Conservation (phyloP, 2,113 vertebrate species). For the Lamprotornis superbus region DNA sequence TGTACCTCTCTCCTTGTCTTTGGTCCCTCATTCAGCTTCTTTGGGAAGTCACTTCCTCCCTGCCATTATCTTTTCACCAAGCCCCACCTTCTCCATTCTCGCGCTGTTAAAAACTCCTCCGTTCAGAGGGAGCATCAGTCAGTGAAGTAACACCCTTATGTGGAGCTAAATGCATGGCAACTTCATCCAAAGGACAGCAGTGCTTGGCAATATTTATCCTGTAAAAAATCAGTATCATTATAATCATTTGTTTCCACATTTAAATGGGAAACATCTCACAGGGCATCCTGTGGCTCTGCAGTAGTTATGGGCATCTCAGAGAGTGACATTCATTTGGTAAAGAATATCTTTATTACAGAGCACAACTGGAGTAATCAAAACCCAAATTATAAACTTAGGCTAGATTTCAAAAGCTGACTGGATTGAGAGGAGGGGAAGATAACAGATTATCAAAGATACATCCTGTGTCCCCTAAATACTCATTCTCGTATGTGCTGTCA, state of each 20-base stretch:
- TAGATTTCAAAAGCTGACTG: not conserved
- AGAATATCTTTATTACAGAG: not conserved
- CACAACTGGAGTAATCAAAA: not conserved
- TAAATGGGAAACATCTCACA: not conserved
- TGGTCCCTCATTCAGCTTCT: not conserved
- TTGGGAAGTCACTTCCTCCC: not conserved
- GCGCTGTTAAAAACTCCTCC: not conserved
- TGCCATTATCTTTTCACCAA: not conserved
- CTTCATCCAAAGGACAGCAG: not conserved
- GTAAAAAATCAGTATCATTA: not conserved
- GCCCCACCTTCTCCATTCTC: not conserved
- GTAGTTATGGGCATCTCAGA: not conserved
- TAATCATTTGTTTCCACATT: not conserved
- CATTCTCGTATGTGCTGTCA: not conserved
- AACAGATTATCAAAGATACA: not conserved
- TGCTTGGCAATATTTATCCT: not conserved
- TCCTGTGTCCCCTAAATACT: no score
- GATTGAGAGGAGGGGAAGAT: not conserved
- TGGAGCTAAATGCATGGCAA: not conserved
- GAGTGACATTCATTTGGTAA: not conserved
- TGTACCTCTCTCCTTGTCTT: not conserved
- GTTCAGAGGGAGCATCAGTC: not conserved
- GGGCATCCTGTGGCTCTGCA: not conserved
- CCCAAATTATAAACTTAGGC: not conserved
- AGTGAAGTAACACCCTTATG: not conserved